Evolutionary conservation across 1,140 invertebrate species (phyloP), one percentile per base, ranked within the genome.

Genomic region (Leptestheria dahalacensis): DNA sequence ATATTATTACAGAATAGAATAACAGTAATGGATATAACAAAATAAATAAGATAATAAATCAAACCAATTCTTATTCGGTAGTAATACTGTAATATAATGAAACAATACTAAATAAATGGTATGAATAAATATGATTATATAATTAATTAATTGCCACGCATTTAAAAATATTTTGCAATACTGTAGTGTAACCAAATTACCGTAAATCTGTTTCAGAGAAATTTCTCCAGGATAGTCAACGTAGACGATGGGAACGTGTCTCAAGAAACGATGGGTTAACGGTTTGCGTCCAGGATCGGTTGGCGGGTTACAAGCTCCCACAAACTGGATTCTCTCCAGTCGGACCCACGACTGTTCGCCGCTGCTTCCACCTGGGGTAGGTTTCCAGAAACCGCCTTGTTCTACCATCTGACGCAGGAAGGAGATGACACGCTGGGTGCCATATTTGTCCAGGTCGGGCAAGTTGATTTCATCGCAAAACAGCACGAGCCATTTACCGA

Each of bases 391-490:
- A 24, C 61, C 61, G 3, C 61, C 79, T 68, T 99, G 93, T 73
- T 99, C 96, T 1, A 99, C 89, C 61, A 99, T 78, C 72, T 99
- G 97, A 29, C 97, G 76, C 59, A 99, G 74, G 78, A 99, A 99
- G 10, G 94, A 97, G 62, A 99, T 99, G 0, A 99, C 96, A 61
- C 96, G 76, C 73, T 99, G 96, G 0, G 97, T 99, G 49, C 91
- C 94, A 68, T 97, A 98, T 66, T 92, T 86, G 71, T 99, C 97
- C 88, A 97, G 95, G 68, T 97, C 93, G 0, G 97, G 97, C 67
- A 99, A 82, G 78, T 99, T 99, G 68, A 99, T 99, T 79, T 99
- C 97, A 75, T 99, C 97, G 73, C 97, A 99, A 80, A 99, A 99
- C n/a, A 99, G 77, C 10, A 99, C 89, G 15, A 99, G 75, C 97